A percentile compares a stretch with the other conserved stretches of the same genome.
Evolutionary conservation across 2,797 vertebrate species (phyloP).

Genomic region (Capromys pilorides): DNA sequence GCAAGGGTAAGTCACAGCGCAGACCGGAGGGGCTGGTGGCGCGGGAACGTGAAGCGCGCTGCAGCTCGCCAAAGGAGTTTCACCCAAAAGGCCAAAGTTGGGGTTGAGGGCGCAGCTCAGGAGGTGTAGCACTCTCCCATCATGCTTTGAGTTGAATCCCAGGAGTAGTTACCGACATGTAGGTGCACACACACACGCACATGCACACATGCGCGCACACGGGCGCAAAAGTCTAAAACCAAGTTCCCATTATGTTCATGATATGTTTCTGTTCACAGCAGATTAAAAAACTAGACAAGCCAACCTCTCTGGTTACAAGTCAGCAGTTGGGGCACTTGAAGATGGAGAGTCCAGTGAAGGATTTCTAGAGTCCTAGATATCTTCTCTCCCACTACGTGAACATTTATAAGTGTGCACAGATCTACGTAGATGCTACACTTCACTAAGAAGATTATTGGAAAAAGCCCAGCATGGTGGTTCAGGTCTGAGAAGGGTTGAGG

Average conservation of each 20-base stretch:
- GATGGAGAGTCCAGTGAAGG: neutral
- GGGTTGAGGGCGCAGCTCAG: no score
- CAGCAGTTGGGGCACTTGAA: neutral
- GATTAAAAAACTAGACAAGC: neutral
- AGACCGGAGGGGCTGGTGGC: neutral
- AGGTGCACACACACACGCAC: no score
- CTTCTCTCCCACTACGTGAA: neutral
- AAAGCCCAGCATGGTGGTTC: neutral
- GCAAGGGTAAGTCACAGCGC: neutral
- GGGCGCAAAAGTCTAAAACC: neutral
- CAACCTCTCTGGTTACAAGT: neutral
- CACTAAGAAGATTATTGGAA: neutral
- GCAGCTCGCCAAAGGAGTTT: neutral
- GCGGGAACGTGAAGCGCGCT: neutral
- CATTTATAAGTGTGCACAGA: neutral
- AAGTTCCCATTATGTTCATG: neutral
- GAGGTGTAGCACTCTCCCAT: no score
- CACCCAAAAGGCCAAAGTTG: neutral
- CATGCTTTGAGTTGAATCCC: neutral
- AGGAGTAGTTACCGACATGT: neutral
- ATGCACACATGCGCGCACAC: neutral
- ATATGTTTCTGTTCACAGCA: neutral
- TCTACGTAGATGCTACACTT: neutral
- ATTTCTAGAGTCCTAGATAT: neutral
- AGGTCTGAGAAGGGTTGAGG: neutral